Base-by-base conservation (phyloP, 2,888 invertebrate species). In the Hedya salicella region DNA sequence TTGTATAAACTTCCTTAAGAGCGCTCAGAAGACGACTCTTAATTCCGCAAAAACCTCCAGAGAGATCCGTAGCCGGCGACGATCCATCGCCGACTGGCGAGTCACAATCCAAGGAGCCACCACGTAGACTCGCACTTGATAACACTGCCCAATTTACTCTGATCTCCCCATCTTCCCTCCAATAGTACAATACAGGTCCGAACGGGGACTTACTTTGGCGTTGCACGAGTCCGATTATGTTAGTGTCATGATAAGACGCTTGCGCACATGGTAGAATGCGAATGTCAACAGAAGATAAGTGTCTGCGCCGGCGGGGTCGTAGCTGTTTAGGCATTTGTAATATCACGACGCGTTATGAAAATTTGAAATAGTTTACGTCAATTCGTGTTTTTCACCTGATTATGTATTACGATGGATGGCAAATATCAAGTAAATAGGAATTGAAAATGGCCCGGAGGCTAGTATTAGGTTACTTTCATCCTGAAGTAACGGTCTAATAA, bases 201-300 rank as follows among this genome's bases (percentile, higher is more conserved):
- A 44, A 9, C 3, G 1, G 36, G 16, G 40, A 2, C 8, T 32
- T n/a, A 42, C 52, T 46, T 59, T 49, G n/a, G 46, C 46, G 5
- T 17, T 17, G 70, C 32, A 36, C 11, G 60, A 80, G 9, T 80
- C 83, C 69, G 42, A 0, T 63, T 73, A 72, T 0, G 59, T 8
- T 86, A 85, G 89, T 76, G 42, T 19, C 25, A 46, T 60, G 73
- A 73, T 77, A 70, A 78, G 82, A 83, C 79, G 82, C 88, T 89
- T 91, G 90, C 91, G 91, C 90, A 91, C 91, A 88, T 87, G 86
- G 81, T 71, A n/a, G n/a, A 85, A 88, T 88, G 81, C 83, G 81
- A 87, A 76, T 86, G 86, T 91, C 87, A 90, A 88, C 80, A 87
- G 44, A 30, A 73, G 89, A 89, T 90, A 89, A 81, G 70, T 69